phyloP scores from a whole-genome alignment of 2,113 vertebrate species.

The Mustela lutreola region DNA sequence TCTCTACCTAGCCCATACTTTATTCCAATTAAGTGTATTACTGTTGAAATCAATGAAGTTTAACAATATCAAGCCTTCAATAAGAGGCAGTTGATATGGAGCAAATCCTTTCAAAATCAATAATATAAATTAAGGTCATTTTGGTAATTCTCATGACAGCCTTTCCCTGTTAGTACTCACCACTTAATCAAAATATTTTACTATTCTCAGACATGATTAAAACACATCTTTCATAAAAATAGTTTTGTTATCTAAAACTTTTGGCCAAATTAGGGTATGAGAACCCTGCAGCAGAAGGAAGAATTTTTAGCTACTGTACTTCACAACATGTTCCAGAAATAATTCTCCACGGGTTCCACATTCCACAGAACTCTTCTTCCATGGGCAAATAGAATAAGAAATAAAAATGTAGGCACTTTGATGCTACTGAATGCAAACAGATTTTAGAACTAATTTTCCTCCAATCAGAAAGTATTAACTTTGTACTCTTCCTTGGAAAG shows the following conservation, averaged over 20 bases:
- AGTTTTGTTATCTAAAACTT: background rate
- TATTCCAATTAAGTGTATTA: background rate
- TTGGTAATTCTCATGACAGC: background rate
- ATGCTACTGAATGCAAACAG: background rate
- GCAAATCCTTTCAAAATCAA: slow-evolving; percentile 6
- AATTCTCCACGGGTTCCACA: slow-evolving; percentile 6
- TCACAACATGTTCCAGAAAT: slow-evolving; percentile 35
- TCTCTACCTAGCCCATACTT: background rate
- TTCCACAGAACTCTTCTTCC: background rate
- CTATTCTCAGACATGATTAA: background rate
- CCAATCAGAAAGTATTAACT: background rate
- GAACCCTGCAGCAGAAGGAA: background rate
- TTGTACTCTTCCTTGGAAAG: background rate
- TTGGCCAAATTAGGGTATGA: background rate
- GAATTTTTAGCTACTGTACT: background rate
- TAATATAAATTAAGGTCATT: slow-evolving; percentile 31
- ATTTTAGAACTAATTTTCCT: background rate
- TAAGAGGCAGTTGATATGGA: background rate
- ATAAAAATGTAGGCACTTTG: background rate
- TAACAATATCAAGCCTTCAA: background rate
- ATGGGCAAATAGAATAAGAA: background rate
- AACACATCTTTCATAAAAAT: slow-evolving; percentile 16
- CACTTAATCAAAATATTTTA: background rate
- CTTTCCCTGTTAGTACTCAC: background rate
- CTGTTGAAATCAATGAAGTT: background rate